These are phyloP conservation scores for Megalopta genalis DNA, from an alignment of 1,140 invertebrate species.

Conservation along the genomic window DNA sequence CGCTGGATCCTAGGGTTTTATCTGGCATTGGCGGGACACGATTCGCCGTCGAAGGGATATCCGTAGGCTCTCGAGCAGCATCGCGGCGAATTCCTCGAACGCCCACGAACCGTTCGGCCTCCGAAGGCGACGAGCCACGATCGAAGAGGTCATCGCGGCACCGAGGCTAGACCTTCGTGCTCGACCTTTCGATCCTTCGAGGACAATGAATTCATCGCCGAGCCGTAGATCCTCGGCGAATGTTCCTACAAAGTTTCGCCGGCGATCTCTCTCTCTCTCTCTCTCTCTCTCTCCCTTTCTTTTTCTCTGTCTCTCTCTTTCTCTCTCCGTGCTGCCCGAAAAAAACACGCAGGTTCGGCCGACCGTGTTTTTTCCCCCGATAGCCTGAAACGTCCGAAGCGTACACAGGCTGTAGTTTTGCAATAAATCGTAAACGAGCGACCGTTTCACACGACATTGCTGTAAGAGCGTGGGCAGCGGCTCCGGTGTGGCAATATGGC, in stretches of 20 bases:
- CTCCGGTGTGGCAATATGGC: slow-evolving; percentile 58
- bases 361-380: neutral
- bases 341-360: neutral
- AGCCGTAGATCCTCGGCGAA: slow-evolving; percentile 11
- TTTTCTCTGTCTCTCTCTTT: neutral
- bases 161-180: slow-evolving; percentile 40
- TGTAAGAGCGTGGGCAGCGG: slow-evolving; percentile 43
- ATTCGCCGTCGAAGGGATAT: slow-evolving; percentile 53
- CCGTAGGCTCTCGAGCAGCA: slow-evolving; percentile 50
- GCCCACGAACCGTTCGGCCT: slow-evolving; percentile 68
- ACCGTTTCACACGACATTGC: slow-evolving; percentile 40
- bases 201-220: slow-evolving; percentile 30
- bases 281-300: neutral
- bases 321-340: neutral
- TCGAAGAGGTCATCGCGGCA: slow-evolving; percentile 37
- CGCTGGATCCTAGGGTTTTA: slow-evolving; percentile 36
- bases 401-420: slow-evolving; percentile 16
- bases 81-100: slow-evolving; percentile 70
- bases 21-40: slow-evolving; percentile 60
- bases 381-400: neutral
- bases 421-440: slow-evolving; percentile 42
- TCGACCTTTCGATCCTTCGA: slow-evolving; percentile 61
- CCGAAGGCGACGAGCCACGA: slow-evolving; percentile 37
- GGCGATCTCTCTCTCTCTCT: neutral
- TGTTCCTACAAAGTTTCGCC: neutral